A percentile compares a stretch with the other conserved stretches of the same genome.
These are phyloP conservation scores for Anseranas semipalmata DNA, from an alignment of 2,113 vertebrate genomes.

Conservation along the genomic window DNA sequence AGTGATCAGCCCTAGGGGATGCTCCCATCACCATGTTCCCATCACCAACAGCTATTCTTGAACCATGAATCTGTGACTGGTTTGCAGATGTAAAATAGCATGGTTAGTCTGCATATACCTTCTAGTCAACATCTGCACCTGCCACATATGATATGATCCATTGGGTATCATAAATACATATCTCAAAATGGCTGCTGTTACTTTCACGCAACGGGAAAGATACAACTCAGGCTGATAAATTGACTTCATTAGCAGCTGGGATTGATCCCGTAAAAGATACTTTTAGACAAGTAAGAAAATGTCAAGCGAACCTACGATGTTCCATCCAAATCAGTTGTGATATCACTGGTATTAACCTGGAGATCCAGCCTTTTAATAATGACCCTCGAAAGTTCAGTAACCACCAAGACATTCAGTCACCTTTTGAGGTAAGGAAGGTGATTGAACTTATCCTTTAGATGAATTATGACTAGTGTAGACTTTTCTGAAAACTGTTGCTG, in stretches of 20 bases:
- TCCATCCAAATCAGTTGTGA: not conserved
- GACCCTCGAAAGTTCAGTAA: not conserved
- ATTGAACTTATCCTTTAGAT: not conserved
- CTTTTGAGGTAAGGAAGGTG: not conserved
- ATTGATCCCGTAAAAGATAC: not conserved
- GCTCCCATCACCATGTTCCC: not conserved
- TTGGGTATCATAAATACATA: not conserved
- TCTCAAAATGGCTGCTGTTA: not conserved
- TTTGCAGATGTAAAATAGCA: not conserved
- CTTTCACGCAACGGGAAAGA: not conserved
- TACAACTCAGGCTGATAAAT: not conserved
- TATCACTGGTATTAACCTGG: not conserved
- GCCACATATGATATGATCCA: not conserved
- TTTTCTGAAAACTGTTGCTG: not conserved
- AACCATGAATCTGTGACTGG: not conserved
- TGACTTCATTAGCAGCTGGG: not conserved
- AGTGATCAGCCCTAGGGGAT: not conserved
- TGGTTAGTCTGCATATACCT: not conserved
- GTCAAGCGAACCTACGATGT: not conserved
- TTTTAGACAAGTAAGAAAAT: not conserved
- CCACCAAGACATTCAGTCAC: not conserved
- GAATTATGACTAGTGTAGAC: not conserved
- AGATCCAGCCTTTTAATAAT: not conserved
- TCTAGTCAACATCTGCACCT: not conserved
- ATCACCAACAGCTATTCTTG: not conserved